Evolutionary conservation across 1,140 invertebrate genomes (phyloP), one percentile per base, ranked within the genome.

Genomic region (Rhizoglyphus robini): DNA sequence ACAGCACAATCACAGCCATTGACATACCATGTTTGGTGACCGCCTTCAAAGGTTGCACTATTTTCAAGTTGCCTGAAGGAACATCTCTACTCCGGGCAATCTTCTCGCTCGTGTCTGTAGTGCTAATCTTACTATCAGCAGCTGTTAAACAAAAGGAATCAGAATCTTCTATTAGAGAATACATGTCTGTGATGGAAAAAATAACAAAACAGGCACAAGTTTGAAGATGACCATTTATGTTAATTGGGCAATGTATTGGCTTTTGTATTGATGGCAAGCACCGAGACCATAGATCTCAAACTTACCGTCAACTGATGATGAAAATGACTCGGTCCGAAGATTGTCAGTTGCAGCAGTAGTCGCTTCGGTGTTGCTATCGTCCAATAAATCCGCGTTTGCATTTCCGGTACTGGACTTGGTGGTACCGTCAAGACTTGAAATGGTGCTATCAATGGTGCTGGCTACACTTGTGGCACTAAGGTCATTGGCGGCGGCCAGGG

Each of bases 31-130:
- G 58, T 41, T 31, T 47, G 27, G 48, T n/a, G 4, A 62, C 8
- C 13, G 61, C 34, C 32, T 61, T 63, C 3, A 63, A 3, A 2
- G 59, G 27, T 29, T 61, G n/a, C 2, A 25, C 18, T 20, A 61
- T 36, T 61, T 61, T 61, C n/a, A n/a, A n/a, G n/a, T n/a, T 61
- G 54, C 15, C 15, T 30, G 54, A 29, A n/a, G n/a, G n/a, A n/a
- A n/a, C n/a, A n/a, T n/a, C n/a, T n/a, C n/a, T n/a, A n/a, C n/a
- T n/a, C n/a, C n/a, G n/a, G n/a, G n/a, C n/a, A n/a, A n/a, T n/a
- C n/a, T n/a, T n/a, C n/a, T n/a, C n/a, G n/a, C n/a, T n/a, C n/a
- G n/a, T n/a, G n/a, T n/a, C n/a, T n/a, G n/a, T n/a, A n/a, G n/a
- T n/a, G n/a, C n/a, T n/a, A n/a, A n/a, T n/a, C n/a, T n/a, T n/a